phyloP scores from a whole-genome alignment of 2,888 invertebrate genomes.

The Ectemnius continuus region DNA sequence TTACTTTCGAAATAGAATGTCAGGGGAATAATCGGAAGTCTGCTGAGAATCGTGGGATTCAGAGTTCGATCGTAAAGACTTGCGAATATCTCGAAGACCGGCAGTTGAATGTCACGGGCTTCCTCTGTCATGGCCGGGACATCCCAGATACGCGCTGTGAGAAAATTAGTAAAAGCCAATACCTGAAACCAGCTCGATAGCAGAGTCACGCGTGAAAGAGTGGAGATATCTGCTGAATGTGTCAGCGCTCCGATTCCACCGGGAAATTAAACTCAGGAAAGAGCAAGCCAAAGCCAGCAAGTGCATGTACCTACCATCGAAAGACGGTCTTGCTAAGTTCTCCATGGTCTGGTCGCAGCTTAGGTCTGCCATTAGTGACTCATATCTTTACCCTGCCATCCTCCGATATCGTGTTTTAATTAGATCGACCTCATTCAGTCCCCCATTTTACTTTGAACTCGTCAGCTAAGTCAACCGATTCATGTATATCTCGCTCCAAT shows the following conservation, averaged over 20 bases:
- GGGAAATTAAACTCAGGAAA: constrained; percentile 58
- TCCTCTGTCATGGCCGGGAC: constrained; percentile 67
- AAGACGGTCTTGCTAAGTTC: constrained; percentile 82
- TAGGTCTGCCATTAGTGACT: constrained; percentile 63
- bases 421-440: not conserved
- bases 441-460: too few species aligned
- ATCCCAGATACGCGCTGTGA: constrained; percentile 32
- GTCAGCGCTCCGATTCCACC: constrained; percentile 50
- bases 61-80: too few species aligned
- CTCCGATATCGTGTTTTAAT: constrained; percentile 32
- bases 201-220: too few species aligned
- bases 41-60: not conserved
- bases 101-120: constrained; percentile 50
- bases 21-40: constrained; percentile 12
- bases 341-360: constrained; percentile 85
- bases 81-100: constrained; percentile 1
- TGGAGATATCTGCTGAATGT: constrained; percentile 53
- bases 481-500: not conserved
- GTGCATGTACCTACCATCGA: constrained; percentile 83
- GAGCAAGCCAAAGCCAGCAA: constrained; percentile 72
- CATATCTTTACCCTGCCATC: not conserved
- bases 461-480: not conserved
- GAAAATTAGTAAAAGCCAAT: constrained; percentile 38
- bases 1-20: too few species aligned
- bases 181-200: not conserved